phyloP scores from a whole-genome alignment of 2,888 invertebrate genomes.

The Cheilosia grossa region DNA sequence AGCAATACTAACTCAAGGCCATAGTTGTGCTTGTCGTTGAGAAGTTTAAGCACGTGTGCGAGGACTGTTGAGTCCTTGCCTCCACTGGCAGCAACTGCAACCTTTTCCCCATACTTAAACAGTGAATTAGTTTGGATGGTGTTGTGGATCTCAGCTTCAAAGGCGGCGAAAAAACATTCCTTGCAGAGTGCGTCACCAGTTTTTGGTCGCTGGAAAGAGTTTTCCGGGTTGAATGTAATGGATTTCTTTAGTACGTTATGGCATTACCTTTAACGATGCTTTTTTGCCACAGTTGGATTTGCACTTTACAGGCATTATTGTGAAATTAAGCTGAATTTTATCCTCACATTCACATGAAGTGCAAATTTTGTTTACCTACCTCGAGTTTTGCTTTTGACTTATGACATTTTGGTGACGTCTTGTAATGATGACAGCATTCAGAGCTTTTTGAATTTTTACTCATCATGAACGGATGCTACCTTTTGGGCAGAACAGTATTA shows the following conservation, averaged over 20 bases:
- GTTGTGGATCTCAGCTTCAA: constrained; percentile 97
- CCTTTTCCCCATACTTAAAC: constrained; percentile 92
- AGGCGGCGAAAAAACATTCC: constrained; percentile 96
- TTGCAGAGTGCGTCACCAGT: constrained; percentile 96
- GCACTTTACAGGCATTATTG: constrained; percentile 88
- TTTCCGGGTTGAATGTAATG: constrained; percentile 25
- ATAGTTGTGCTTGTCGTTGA: constrained; percentile 96
- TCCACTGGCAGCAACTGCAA: constrained; percentile 97
- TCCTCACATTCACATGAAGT: constrained; percentile 5
- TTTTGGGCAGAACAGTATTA: no score
- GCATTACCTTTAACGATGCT: constrained; percentile 89
- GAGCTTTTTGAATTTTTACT: no score
- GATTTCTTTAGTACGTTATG: background rate
- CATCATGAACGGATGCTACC: background rate
- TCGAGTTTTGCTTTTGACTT: background rate
- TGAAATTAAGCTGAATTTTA: constrained; percentile 7
- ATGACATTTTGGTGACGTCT: constrained; percentile 1
- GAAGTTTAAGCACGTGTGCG: constrained; percentile 94
- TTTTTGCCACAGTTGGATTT: constrained; percentile 89
- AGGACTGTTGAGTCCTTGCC: constrained; percentile 99
- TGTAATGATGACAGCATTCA: background rate
- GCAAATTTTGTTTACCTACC: constrained; percentile 19
- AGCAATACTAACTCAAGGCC: constrained; percentile 94
- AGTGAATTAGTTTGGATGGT: constrained; percentile 92
- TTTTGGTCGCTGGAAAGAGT: constrained; percentile 90